A percentile compares a stretch with the other conserved stretches of the same genome.
Conservation (phyloP, 2,113 vertebrate species). For the Macrotis lagotis region DNA sequence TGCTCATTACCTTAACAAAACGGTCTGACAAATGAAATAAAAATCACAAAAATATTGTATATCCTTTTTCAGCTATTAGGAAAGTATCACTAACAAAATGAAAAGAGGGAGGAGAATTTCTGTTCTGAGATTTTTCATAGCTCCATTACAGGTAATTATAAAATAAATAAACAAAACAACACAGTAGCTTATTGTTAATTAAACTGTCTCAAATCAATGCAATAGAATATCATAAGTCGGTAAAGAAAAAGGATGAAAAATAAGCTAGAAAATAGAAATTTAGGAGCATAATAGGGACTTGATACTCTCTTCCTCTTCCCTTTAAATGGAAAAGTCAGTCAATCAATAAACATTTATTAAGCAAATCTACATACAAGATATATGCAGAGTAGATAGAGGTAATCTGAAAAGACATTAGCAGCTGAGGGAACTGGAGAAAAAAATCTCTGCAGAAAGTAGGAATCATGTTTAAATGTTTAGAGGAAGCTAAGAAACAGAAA, state of each 20-base stretch:
- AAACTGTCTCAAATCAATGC: neutral
- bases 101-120: neutral
- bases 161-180: no score
- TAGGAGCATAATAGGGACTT: neutral
- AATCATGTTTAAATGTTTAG: neutral
- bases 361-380: neutral
- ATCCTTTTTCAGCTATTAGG: neutral
- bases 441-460: neutral
- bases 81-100: neutral
- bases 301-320: neutral
- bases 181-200: neutral
- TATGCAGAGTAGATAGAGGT: neutral
- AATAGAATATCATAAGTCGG: neutral
- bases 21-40: neutral
- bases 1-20: neutral
- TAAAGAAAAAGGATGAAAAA: neutral
- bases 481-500: neutral
- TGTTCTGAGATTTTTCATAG: neutral
- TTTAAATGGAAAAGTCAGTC: neutral
- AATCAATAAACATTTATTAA: neutral
- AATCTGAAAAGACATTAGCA: neutral
- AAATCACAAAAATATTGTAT: neutral
- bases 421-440: neutral
- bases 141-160: neutral
- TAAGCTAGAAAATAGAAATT: neutral